phyloP scores from a whole-genome alignment of 2,888 invertebrate species.

The Petrolisthes cinctipes region DNA sequence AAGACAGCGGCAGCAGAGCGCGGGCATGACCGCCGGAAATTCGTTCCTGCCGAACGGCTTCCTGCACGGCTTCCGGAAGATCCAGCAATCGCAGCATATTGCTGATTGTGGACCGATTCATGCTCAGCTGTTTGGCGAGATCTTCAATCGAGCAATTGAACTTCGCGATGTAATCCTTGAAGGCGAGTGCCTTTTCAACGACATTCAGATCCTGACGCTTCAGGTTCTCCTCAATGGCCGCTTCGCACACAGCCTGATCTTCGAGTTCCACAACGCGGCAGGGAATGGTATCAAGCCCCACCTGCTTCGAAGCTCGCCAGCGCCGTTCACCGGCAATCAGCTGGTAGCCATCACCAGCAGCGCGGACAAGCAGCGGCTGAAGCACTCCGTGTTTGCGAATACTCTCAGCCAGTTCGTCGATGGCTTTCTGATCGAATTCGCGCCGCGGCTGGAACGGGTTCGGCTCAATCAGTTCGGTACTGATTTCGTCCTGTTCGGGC shows the following conservation, averaged over 20 bases:
- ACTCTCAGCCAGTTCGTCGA: neutral
- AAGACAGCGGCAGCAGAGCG: too few species aligned
- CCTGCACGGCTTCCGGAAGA: too few species aligned
- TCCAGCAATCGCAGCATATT: too few species aligned
- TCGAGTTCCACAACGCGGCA: too few species aligned
- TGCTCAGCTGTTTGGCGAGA: too few species aligned
- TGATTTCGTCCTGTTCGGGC: neutral
- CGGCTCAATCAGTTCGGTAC: neutral
- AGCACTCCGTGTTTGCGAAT: conserved; percentile 11
- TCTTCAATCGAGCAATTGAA: too few species aligned
- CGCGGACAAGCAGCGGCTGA: conserved; percentile 17
- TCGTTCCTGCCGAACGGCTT: too few species aligned
- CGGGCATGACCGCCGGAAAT: too few species aligned
- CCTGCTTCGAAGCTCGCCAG: neutral
- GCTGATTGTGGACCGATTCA: too few species aligned
- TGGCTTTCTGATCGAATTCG: neutral
- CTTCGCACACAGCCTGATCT: neutral
- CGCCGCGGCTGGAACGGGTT: conserved; percentile 5
- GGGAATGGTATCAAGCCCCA: neutral
- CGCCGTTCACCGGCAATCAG: conserved; percentile 17
- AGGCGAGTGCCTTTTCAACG: neutral
- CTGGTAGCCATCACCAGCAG: neutral
- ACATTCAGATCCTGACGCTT: conserved; percentile 6
- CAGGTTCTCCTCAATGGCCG: neutral
- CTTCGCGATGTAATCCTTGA: too few species aligned